A percentile compares a stretch with the other conserved stretches of the same genome.
Evolutionary conservation across 2,888 invertebrate genomes (phyloP).

Genomic region (Phortica magna): DNA sequence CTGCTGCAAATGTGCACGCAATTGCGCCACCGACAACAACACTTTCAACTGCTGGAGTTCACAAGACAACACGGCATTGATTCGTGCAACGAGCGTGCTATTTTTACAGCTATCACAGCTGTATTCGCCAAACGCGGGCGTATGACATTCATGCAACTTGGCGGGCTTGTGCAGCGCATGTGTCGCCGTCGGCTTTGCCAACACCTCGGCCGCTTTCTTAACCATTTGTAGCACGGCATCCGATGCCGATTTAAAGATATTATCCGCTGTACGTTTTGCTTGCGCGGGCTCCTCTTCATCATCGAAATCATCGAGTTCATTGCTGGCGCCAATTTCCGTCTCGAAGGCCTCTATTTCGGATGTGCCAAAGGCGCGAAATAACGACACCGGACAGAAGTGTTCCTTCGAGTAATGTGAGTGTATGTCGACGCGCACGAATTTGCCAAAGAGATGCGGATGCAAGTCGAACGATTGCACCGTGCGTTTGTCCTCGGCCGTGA

Average conservation of each 20-base stretch:
- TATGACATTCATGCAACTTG: constrained; percentile 80
- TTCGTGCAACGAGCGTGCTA: constrained; percentile 84
- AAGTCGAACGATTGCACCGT: constrained; percentile 91
- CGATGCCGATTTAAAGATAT: constrained; percentile 90
- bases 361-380: constrained; percentile 95
- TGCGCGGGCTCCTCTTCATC: constrained; percentile 78
- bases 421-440: constrained; percentile 94
- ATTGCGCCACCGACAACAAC: constrained; percentile 81
- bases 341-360: constrained; percentile 94
- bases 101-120: constrained; percentile 86
- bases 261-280: constrained; percentile 78
- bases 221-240: constrained; percentile 95
- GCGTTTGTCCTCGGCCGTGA: constrained; percentile 91
- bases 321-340: constrained; percentile 86
- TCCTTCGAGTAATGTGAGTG: constrained; percentile 97
- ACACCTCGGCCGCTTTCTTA: constrained; percentile 92
- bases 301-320: constrained; percentile 84
- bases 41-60: constrained; percentile 81
- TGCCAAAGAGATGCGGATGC: constrained; percentile 89
- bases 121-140: constrained; percentile 84
- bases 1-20: constrained; percentile 81
- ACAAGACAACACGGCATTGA: constrained; percentile 87
- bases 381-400: constrained; percentile 98
- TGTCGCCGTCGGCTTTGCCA: constrained; percentile 83
- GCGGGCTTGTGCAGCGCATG: constrained; percentile 65